Base-by-base conservation (phyloP, 2,888 invertebrate species). In the Sphecodes monilicornis region DNA sequence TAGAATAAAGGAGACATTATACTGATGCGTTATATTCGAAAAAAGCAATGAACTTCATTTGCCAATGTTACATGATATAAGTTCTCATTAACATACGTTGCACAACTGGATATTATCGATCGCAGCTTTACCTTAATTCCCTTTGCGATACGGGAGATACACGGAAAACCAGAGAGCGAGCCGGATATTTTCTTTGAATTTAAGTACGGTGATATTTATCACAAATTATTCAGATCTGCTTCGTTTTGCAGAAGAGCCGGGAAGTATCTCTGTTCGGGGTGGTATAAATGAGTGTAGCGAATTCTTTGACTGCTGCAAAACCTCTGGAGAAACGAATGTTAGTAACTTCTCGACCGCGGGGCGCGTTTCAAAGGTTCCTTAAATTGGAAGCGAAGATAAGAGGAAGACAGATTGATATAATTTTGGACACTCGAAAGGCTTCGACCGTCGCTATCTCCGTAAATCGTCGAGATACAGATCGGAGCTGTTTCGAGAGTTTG, bases 41-140 rank as follows among this genome's bases (percentile, higher is more conserved):
- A 8, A 22, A 1, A 22, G 18, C 50, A 10, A 50, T 22, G 50
- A 50, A 50, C 22, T 8, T 22, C 22, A 22, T 50, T 50, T 8
- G 6, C 46, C 46, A 18, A 50, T 50, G 50, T 50, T 57, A 57
- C 57, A 5, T 2, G 26, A 69, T 41, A n/a, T 26, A 41, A 69
- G 16, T 69, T 26, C 41, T n/a, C 69, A 16, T 69, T 69, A 69
- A 26, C 41, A 26, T 41, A n/a, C 39, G 68, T 68, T 41, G n/a
- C 68, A 22, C n/a, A 39, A 68, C 26, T 39, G 39, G 16, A 69
- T 26, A 69, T 69, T 16, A 69, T 69, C 69, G 69, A 69, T 69
- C 69, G 69, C 41, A n/a, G 41, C 41, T 41, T 13, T 69, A n/a
- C n/a, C n/a, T n/a, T n/a, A 69, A 39, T 41, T 69, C 26, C n/a